These are phyloP conservation scores for Eustalomyia histrio DNA, from an alignment of 2,888 invertebrate species.

Conservation along the genomic window DNA sequence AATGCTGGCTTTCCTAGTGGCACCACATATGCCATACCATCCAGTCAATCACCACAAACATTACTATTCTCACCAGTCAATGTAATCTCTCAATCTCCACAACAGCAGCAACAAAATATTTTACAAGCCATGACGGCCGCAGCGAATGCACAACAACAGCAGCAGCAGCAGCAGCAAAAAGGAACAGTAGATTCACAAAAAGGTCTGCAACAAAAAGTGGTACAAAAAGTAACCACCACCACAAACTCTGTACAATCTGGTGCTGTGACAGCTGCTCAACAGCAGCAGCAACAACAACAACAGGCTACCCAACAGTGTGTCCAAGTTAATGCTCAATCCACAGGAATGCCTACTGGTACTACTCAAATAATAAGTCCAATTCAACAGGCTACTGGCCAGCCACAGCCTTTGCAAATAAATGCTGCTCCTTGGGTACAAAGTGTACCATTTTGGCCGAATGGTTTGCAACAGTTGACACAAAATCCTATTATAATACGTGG, in stretches of 20 bases:
- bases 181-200: constrained; percentile 72
- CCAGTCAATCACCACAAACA: constrained; percentile 88
- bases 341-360: constrained; percentile 83
- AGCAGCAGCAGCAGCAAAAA: constrained; percentile 69
- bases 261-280: constrained; percentile 77
- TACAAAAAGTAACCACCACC: constrained; percentile 81
- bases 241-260: constrained; percentile 76
- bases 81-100: constrained; percentile 77
- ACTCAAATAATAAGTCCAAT: constrained; percentile 87
- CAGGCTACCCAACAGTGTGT: constrained; percentile 85
- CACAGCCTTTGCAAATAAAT: constrained; percentile 87
- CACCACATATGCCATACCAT: constrained; percentile 89
- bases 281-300: constrained; percentile 75
- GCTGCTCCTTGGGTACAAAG: constrained; percentile 87
- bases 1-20: constrained; percentile 76
- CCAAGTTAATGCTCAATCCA: constrained; percentile 83
- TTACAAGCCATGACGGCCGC: constrained; percentile 75
- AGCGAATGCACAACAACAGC: constrained; percentile 71
- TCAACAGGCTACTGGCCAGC: constrained; percentile 83
- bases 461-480: constrained; percentile 86
- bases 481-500: constrained; percentile 90
- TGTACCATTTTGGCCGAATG: constrained; percentile 87
- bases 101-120: constrained; percentile 79
- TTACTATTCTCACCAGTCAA: constrained; percentile 84
- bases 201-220: constrained; percentile 80